Conservation (phyloP, 1,140 invertebrate genomes). For the Drosophila bocqueti region DNA sequence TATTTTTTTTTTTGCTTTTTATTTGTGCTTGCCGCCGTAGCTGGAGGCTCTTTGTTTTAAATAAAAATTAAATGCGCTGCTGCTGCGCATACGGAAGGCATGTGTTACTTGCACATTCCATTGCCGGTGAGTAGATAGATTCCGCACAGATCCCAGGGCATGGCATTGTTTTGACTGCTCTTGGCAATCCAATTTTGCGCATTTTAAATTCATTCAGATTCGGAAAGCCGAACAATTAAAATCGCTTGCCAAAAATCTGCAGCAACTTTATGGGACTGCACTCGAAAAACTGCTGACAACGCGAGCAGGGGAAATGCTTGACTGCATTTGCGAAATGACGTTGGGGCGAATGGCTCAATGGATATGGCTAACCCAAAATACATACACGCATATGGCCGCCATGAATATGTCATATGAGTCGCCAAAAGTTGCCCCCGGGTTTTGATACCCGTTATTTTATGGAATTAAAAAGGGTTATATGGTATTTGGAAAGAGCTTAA, state of each 20-base stretch:
- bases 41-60: constrained; percentile 37
- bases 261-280: constrained; percentile 56
- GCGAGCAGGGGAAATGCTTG: constrained; percentile 47
- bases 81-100: constrained; percentile 35
- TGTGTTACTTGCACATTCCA: constrained; percentile 11
- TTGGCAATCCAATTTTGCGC: constrained; percentile 30
- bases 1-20: constrained; percentile 20
- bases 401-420: constrained; percentile 65
- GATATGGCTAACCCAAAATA: constrained; percentile 39
- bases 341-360: constrained; percentile 24
- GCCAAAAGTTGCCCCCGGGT: constrained; percentile 47
- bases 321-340: constrained; percentile 43
- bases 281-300: constrained; percentile 69
- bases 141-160: constrained; percentile 2
- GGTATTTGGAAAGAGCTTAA: not conserved
- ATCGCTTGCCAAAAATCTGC: constrained; percentile 72
- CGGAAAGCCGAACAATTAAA: constrained; percentile 69
- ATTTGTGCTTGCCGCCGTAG: constrained; percentile 9
- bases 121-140: constrained; percentile 11
- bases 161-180: constrained; percentile 53
- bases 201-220: constrained; percentile 69
- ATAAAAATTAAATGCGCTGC: constrained; percentile 63
- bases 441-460: not conserved
- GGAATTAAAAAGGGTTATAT: not conserved
- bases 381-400: constrained; percentile 38